A percentile compares a stretch with the other conserved stretches of the same genome.
These are phyloP conservation scores for Colletes collaris DNA, from an alignment of 2,888 invertebrate species.

Conservation along the genomic window DNA sequence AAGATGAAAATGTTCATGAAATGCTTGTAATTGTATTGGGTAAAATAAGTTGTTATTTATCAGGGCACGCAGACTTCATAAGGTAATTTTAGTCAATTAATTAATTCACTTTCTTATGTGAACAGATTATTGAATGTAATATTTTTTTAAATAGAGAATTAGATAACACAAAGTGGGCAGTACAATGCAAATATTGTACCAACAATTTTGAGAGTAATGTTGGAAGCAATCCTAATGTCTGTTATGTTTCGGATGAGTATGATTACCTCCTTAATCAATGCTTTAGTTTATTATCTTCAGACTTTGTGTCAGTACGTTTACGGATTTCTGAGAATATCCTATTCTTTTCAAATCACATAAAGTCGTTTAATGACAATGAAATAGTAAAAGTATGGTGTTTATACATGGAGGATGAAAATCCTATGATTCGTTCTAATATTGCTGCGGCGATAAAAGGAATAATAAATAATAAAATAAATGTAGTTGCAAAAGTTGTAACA, in stretches of 20 bases:
- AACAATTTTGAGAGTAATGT: constrained; percentile 35
- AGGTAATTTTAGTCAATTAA: constrained; percentile 63
- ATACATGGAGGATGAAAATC: constrained; percentile 78
- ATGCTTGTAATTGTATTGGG: constrained; percentile 73
- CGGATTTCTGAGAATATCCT: constrained; percentile 80
- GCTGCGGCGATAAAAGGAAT: constrained; percentile 76
- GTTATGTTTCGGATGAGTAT: constrained; percentile 52
- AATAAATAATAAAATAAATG: constrained; percentile 77
- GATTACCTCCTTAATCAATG: constrained; percentile 75
- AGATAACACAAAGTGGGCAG: constrained; percentile 54
- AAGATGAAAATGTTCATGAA: constrained; percentile 67
- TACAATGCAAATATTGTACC: constrained; percentile 73
- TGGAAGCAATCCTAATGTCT: constrained; percentile 14
- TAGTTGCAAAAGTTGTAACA: constrained; percentile 79
- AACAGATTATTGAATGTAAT: constrained; percentile 25
- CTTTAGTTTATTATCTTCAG: constrained; percentile 71
- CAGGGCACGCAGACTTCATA: constrained; percentile 69
- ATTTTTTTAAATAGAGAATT: constrained; percentile 52
- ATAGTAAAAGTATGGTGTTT: constrained; percentile 81
- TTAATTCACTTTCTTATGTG: not conserved
- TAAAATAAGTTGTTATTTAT: constrained; percentile 75
- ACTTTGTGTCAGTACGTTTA: constrained; percentile 75
- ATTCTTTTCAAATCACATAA: constrained; percentile 82
- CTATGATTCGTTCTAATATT: constrained; percentile 79
- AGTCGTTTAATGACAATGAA: constrained; percentile 80